Conservation (phyloP, 1,140 invertebrate genomes). For the Thrips palmi region DNA sequence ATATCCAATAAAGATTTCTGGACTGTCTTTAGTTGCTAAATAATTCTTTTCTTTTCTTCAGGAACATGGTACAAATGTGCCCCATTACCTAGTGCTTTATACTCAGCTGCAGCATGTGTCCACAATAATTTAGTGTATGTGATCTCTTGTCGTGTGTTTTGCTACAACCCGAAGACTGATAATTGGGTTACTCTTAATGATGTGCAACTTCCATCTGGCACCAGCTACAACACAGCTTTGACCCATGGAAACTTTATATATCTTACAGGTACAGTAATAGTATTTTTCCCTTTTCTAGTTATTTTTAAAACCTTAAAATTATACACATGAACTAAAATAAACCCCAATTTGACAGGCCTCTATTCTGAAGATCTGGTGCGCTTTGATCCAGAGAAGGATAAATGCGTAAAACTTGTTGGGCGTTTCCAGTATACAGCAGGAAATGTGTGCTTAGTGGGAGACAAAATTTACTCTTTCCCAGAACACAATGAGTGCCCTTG, state of each 20-base stretch:
- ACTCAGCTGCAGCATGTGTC: constrained; percentile 17
- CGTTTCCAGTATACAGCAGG: constrained; percentile 13
- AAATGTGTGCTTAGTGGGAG: constrained; percentile 17
- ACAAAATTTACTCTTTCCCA: constrained; percentile 15
- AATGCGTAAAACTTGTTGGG: constrained; percentile 13
- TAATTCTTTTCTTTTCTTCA: constrained; percentile 8
- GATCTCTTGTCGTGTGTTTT: constrained; percentile 14
- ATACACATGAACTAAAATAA: background rate
- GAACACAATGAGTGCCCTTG: constrained; percentile 10
- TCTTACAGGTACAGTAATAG: constrained; percentile 14
- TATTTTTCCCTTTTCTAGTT: background rate
- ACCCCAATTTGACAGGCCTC: constrained; percentile 11
- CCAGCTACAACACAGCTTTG: constrained; percentile 15
- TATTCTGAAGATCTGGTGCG: constrained; percentile 13
- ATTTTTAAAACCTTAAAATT: background rate
- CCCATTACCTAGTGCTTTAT: constrained; percentile 14
- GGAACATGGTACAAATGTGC: constrained; percentile 14
- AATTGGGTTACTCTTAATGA: constrained; percentile 13
- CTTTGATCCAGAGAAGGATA: constrained; percentile 11
- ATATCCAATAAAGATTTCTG: background rate
- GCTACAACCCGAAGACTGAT: constrained; percentile 12
- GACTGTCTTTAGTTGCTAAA: background rate
- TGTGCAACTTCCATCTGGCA: constrained; percentile 11
- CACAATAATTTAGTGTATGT: constrained; percentile 16
- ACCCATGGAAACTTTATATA: constrained; percentile 15